Conservation (phyloP, 2,888 invertebrate genomes). For the Nephrotoma appendiculata region DNA sequence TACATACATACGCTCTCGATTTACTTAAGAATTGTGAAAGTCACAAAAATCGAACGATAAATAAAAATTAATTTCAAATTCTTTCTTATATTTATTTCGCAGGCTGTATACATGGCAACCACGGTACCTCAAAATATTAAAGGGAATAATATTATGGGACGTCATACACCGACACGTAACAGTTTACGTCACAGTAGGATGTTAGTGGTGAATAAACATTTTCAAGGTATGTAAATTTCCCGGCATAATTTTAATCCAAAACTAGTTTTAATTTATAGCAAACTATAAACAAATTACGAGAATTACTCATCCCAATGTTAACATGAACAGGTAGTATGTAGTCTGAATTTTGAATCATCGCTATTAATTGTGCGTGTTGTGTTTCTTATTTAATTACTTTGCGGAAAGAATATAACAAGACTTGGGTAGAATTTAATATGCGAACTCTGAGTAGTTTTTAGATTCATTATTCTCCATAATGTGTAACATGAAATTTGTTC, state of each 20-base stretch:
- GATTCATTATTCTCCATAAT: too few species aligned
- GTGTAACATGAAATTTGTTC: too few species aligned
- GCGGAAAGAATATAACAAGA: neutral
- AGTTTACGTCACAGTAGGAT: slow-evolving; percentile 54
- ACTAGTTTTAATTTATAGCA: neutral
- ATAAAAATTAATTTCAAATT: neutral
- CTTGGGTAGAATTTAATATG: neutral
- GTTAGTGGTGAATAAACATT: slow-evolving; percentile 47
- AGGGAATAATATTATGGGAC: slow-evolving; percentile 43
- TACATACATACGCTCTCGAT: too few species aligned
- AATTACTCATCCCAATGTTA: neutral
- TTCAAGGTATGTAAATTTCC: slow-evolving; percentile 24
- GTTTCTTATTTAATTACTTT: neutral
- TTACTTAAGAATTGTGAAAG: too few species aligned
- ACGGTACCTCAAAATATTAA: slow-evolving; percentile 56
- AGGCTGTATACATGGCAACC: slow-evolving; percentile 36
- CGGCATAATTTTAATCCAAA: neutral
- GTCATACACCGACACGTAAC: slow-evolving; percentile 52
- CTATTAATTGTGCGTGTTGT: neutral
- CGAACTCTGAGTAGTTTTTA: too few species aligned
- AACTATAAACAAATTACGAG: neutral
- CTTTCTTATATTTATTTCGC: slow-evolving; percentile 11
- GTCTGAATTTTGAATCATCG: neutral
- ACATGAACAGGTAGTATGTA: neutral
- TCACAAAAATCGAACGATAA: neutral